These are phyloP conservation scores for Phaonia tiefii DNA, from an alignment of 2,888 invertebrate genomes.

Conservation along the genomic window DNA sequence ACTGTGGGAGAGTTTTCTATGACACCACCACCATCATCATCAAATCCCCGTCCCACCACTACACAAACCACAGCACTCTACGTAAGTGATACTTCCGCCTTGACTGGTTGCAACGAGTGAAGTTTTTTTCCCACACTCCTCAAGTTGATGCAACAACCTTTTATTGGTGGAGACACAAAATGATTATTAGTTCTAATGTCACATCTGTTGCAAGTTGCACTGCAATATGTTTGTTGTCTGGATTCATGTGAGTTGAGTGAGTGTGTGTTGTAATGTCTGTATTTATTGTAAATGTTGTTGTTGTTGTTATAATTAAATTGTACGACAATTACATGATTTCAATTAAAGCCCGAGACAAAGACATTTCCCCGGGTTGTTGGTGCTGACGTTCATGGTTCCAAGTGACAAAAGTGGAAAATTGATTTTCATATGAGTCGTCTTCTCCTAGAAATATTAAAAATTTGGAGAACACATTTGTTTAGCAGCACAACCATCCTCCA, in stretches of 20 bases:
- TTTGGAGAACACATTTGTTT: too few relatives aligned
- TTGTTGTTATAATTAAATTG: conserved; percentile 62
- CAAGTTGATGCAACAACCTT: not conserved
- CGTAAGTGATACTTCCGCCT: conserved; percentile 35
- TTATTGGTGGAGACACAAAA: conserved; percentile 30
- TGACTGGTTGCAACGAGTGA: not conserved
- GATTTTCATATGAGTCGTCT: not conserved
- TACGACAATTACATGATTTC: conserved; percentile 52
- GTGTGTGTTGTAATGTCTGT: too few relatives aligned
- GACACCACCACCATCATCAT: conserved; percentile 1
- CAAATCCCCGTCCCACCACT: too few relatives aligned
- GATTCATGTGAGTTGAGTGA: not conserved
- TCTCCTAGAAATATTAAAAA: too few relatives aligned
- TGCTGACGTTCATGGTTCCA: not conserved
- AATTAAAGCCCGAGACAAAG: conserved; percentile 27
- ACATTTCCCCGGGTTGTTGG: not conserved
- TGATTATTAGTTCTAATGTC: conserved; percentile 59
- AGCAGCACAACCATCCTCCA: not conserved
- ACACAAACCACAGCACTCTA: not conserved
- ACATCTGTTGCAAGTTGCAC: conserved; percentile 54
- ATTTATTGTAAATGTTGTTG: conserved; percentile 5
- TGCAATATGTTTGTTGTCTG: not conserved
- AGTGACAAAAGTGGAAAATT: conserved; percentile 24
- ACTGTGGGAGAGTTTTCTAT: conserved; percentile 24
- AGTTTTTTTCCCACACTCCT: conserved; percentile 23